phyloP scores from a whole-genome alignment of 2,113 vertebrate species.

The Epinephelus lanceolatus region DNA sequence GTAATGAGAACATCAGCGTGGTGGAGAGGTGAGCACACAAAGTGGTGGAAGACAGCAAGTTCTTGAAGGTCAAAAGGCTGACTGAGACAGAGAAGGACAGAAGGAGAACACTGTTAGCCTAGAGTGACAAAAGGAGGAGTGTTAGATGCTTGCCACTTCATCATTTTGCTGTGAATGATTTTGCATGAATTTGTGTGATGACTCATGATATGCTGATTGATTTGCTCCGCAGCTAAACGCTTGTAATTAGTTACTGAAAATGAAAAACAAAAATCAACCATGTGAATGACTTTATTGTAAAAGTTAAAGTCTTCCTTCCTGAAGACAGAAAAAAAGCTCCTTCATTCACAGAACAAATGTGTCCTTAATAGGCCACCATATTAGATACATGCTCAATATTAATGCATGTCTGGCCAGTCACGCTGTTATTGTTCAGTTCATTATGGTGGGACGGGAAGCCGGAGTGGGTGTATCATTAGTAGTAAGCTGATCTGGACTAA shows the following conservation, averaged over 20 bases:
- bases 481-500: slow-evolving; percentile 65
- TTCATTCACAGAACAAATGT: not conserved
- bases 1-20: slow-evolving; percentile 18
- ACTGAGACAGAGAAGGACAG: slow-evolving; percentile 47
- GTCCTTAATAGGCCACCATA: not conserved
- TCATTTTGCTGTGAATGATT: slow-evolving; percentile 79
- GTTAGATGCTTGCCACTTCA: slow-evolving; percentile 64
- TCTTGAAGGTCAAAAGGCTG: slow-evolving; percentile 53
- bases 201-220: slow-evolving; percentile 68
- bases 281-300: slow-evolving; percentile 56
- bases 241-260: slow-evolving; percentile 67
- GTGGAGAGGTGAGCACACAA: not conserved
- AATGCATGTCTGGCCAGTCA: slow-evolving; percentile 14
- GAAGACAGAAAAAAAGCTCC: not conserved
- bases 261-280: slow-evolving; percentile 25
- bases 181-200: slow-evolving; percentile 80
- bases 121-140: slow-evolving; percentile 69
- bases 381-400: slow-evolving; percentile 9
- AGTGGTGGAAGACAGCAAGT: slow-evolving; percentile 29
- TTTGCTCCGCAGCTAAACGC: slow-evolving; percentile 77
- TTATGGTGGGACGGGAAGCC: slow-evolving; percentile 34
- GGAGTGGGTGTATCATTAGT: slow-evolving; percentile 70
- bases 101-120: slow-evolving; percentile 65
- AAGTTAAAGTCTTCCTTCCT: slow-evolving; percentile 10
- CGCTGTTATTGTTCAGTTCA: slow-evolving; percentile 38